Evolutionary conservation across 2,888 invertebrate genomes (phyloP), one percentile per base, ranked within the genome.

Genomic region (Latrodectus hesperus): DNA sequence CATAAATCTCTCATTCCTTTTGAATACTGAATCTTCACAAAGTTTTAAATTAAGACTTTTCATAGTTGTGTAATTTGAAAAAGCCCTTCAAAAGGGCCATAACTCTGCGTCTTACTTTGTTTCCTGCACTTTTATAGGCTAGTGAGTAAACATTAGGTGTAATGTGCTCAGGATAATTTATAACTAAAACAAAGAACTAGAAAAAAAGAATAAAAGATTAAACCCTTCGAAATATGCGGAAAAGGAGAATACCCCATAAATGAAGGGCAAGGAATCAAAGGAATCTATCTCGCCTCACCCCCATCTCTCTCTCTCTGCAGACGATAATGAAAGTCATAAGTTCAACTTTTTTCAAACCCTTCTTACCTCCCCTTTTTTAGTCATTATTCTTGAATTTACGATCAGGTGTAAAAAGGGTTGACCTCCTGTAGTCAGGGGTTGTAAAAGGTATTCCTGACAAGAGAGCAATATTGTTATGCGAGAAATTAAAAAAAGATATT

Each of bases 271-370:
- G 55, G 71, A 70, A 64, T 75, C 82, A 53, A 10, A 51, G 38
- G 68, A 68, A 67, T 75, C 75, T 70, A 68, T 75, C 82, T 68
- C 65, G 68, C 11, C 71, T 71, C 17, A 72, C 80, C 72, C 38
- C 38, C 11, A 14, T 22, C 26, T 68, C 67, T 26, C 22, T 81
- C 74, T 75, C 73, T 53, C 51, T 55, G 12, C 22, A 16, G 49
- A 64, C 72, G 81, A 87, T 87, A 87, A 87, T 87, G 86, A 87
- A 87, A 76, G 86, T 80, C 77, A 77, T 80, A 85, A 85, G 85
- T 75, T 80, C 85, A 71, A 70, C 72, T 71, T 81, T 87, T 87
- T 87, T 81, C 81, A 86, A 84, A 74, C 79, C 68, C 67, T 16
- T 38, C 71, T 51, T 14, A 9, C n/a, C 55, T 12, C 64, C 55